A percentile compares a stretch with the other conserved stretches of the same genome.
Evolutionary conservation across 2,113 vertebrate species (phyloP).

Genomic region (Callithrix jacchus): DNA sequence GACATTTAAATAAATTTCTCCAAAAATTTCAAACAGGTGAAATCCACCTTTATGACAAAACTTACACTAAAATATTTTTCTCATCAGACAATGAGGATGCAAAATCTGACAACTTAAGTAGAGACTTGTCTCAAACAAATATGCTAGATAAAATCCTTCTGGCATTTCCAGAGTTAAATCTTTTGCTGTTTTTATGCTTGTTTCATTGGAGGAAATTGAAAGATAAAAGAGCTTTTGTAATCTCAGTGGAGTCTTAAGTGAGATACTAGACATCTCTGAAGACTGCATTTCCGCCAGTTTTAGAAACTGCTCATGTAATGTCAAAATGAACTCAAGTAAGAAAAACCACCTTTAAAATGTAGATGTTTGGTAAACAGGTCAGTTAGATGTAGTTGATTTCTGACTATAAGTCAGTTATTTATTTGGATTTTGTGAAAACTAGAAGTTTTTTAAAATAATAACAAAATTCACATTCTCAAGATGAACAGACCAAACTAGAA

Average conservation of each 20-base stretch:
- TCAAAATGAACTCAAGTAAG: not conserved
- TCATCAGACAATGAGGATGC: not conserved
- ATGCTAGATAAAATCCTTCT: not conserved
- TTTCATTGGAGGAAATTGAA: not conserved
- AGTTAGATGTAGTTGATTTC: not conserved
- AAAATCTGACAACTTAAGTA: not conserved
- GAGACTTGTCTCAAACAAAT: not conserved
- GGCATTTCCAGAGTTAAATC: not conserved
- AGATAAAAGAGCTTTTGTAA: not conserved
- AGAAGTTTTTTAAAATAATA: not conserved
- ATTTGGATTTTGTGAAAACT: not conserved
- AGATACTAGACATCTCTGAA: not conserved
- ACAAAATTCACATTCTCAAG: not conserved
- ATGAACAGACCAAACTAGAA: not conserved
- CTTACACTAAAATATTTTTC: not conserved
- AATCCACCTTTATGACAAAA: conserved; percentile 8
- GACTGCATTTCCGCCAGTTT: not conserved
- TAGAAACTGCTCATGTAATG: not conserved
- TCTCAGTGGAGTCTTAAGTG: not conserved
- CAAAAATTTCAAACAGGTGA: not conserved
- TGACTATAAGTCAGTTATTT: not conserved
- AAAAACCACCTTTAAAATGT: not conserved
- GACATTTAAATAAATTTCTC: not conserved
- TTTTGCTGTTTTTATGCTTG: not conserved
- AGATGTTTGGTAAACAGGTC: not conserved